Base-by-base conservation (phyloP, 1,140 invertebrate species). In the Drosophila paulistorum region DNA sequence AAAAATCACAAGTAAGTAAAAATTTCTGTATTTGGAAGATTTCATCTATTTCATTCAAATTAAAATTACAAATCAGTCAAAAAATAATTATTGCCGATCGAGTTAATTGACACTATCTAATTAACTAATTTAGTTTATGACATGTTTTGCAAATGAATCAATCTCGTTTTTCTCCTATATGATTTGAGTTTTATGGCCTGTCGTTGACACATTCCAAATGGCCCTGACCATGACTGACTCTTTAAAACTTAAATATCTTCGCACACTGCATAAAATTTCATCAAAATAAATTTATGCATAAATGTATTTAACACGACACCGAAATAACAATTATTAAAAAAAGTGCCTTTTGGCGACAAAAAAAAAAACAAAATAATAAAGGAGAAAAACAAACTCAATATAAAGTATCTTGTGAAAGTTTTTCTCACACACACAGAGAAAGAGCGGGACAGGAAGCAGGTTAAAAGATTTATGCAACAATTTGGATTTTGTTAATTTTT, bases 181-280 rank as follows among this genome's bases (percentile, higher is more conserved):
- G 11, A 39, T 51, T 51, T 51, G 9, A 51, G 37, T 39, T 45
- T 62, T 33, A 42, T 51, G 13, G n/a, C 30, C 7, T 76, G 65
- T 64, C 45, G 61, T 75, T 79, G 71, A 65, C 77, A 71, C 45
- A 42, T 33, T 64, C 58, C n/a, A 55, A 37, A 63, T 73, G 71
- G 68, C 84, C 82, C 68, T 86, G 83, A 83, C 83, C 82, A 73
- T 87, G 79, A 80, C 77, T 87, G 79, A 80, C 77, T 74, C 61
- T 62, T 57, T 39, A 39, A 39, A 23, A 37, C n/a, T 20, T 42
- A 67, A 48, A 68, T 58, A 54, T 75, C 73, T 76, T 77, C 74
- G 41, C 74, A 77, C 59, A 74, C 48, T 45, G 54, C 20, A n/a
- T 66, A 72, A 65, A 54, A 54, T 61, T 42, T 42, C 33, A 42